Base-by-base conservation (phyloP, 2,113 vertebrate species). In the Zootoca vivipara region DNA sequence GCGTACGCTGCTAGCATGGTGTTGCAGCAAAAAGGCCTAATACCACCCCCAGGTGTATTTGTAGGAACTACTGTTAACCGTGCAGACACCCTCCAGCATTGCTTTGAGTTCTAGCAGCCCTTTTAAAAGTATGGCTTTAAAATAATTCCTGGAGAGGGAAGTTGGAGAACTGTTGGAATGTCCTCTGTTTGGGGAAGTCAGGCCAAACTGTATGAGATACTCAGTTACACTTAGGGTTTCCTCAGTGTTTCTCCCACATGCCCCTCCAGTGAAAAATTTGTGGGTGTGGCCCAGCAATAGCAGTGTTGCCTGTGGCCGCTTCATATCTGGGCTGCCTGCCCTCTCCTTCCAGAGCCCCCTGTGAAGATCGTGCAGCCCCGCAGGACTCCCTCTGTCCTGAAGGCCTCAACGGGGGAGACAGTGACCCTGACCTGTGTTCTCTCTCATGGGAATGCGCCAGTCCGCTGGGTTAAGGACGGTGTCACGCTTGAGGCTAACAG, bases 391-490 rank as follows among this genome's bases (percentile, higher is more conserved):
- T 85, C 92, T 2, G 78, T 90, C 0, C 28, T 96, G 72, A 93
- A 9, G 0, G 96, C 93, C 89, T 93, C 87, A 18, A 89, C 86
- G 0, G 96, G 96, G 58, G 96, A 97, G 38, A 94, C 89, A 0
- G 94, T 96, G 90, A 86, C 78, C 0, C 96, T 97, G 91, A 96
- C 93, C 91, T 97, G 97, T 83, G 97, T 99, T 92, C 95, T 97
- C 91, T 97, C 98, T 90, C 93, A 97, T 5, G 93, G 87, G 0
- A 93, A 95, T 15, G 96, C 94, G 0, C 74, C 92, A 0, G 95
- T 96, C 78, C 12, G 0, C 90, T 97, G 97, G 95, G 86, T 89
- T 83, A 96, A 96, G 84, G 94, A 97, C 0, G 96, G 96, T 0
- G 33, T 75, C 83, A 92, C 85, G 0, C 90, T 97, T 22, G 94